Base-by-base conservation (phyloP, 2,797 vertebrate genomes). In the Sparus aurata region DNA sequence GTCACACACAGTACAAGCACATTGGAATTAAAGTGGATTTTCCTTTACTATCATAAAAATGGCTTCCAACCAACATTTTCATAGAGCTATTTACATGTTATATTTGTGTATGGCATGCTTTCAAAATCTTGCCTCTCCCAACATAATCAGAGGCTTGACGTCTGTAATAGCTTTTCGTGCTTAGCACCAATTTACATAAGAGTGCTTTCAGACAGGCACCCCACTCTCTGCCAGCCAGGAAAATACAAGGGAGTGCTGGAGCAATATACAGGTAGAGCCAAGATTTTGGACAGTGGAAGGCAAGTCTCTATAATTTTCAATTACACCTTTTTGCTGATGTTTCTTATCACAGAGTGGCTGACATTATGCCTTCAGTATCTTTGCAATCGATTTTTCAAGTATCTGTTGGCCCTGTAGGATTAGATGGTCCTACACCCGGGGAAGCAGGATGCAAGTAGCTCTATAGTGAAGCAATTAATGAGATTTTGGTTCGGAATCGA, bases 401-500 rank as follows among this genome's bases (percentile, higher is more conserved):
- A 73, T 62, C 70, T 84, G 63, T 66, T 25, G 77, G 84, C 78
- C 82, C 72, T 20, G 69, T 73, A 84, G 83, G 75, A 85, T 85
- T 87, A 77, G 87, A 88, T 71, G 73, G 76, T 80, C 77, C 70
- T 62, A 70, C 69, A 79, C 76, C 83, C 61, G 15, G 79, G 53
- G 77, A 88, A 75, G 80, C 69, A 85, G 77, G 71, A 89, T 89
- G 80, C 76, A 85, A 87, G 86, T 73, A 73, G 79, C 87, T 87
- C 73, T 82, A 71, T 75, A 87, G 73, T 71, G 76, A 77, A 89
- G 81, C 82, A 89, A 82, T 91, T 93, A 89, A 90, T 89, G 87
- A 91, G 89, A 88, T 90, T 91, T 92, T 79, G 84, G 75, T 84
- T 83, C 70, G 74, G 72, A 69, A 92, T 92, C 67, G 75, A 92